A percentile compares a stretch with the other conserved stretches of the same genome.
Conservation (phyloP, 2,113 vertebrate species). For the Sinocyclocheilus anophthalmus region DNA sequence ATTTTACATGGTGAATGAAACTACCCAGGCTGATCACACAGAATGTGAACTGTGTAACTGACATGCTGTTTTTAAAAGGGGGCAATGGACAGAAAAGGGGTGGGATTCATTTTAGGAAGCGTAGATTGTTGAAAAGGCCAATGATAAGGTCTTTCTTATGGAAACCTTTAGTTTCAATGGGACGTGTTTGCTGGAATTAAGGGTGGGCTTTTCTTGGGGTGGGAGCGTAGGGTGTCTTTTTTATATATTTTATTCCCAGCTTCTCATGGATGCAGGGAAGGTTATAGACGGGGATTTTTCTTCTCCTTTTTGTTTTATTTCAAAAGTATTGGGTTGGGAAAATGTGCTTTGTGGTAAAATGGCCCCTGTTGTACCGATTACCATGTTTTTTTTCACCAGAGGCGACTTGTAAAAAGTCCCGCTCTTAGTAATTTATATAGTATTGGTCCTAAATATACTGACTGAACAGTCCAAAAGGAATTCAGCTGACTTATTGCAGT, state of each 20-base stretch:
- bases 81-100: not conserved
- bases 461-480: conserved; percentile 16
- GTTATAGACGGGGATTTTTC: not conserved
- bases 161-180: conserved; percentile 47
- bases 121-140: conserved; percentile 22
- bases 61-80: conserved; percentile 50
- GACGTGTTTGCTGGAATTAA: not conserved
- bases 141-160: conserved; percentile 39
- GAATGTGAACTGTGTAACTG: conserved; percentile 58
- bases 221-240: conserved; percentile 16
- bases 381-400: not conserved
- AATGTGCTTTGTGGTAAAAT: conserved; percentile 31
- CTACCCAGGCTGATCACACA: conserved; percentile 50
- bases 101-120: not conserved
- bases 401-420: conserved; percentile 11
- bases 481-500: conserved; percentile 6
- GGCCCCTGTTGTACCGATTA: not conserved
- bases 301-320: conserved; percentile 7
- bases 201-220: conserved; percentile 31
- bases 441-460: not conserved
- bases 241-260: conserved; percentile 19
- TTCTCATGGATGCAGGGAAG: conserved; percentile 37
- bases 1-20: conserved; percentile 60
- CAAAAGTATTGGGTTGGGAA: conserved; percentile 18
- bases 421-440: conserved; percentile 11